phyloP scores from a whole-genome alignment of 2,888 invertebrate genomes.

The Choreutis nemorana region DNA sequence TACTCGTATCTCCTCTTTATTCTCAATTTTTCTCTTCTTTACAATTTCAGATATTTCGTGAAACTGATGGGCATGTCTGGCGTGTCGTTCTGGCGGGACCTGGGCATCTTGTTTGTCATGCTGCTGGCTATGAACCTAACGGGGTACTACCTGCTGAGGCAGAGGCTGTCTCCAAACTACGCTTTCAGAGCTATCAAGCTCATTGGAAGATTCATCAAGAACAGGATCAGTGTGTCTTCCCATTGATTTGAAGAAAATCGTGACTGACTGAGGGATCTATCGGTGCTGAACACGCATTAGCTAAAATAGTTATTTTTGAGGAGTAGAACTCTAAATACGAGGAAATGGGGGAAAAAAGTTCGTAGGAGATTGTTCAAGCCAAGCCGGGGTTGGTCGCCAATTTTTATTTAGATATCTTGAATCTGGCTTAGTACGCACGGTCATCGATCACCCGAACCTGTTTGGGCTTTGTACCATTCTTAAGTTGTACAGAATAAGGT shows the following conservation, averaged over 20 bases:
- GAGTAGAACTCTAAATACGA: slow-evolving; percentile 8
- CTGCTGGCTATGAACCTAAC: slow-evolving; percentile 70
- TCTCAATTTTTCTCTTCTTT: slow-evolving; percentile 2
- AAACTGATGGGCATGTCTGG: slow-evolving; percentile 78
- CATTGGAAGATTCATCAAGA: slow-evolving; percentile 74
- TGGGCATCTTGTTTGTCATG: slow-evolving; percentile 68
- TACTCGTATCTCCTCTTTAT: not conserved
- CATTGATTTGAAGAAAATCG: slow-evolving; percentile 17
- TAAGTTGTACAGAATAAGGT: too few relatives aligned
- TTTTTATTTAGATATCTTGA: too few relatives aligned
- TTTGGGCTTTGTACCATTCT: too few relatives aligned
- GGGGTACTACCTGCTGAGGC: slow-evolving; percentile 76
- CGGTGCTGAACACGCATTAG: slow-evolving; percentile 10
- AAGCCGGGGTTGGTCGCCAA: too few relatives aligned
- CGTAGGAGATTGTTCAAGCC: too few relatives aligned
- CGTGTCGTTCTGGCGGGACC: slow-evolving; percentile 72
- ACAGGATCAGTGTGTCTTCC: slow-evolving; percentile 60
- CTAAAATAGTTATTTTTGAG: not conserved
- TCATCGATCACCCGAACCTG: too few relatives aligned
- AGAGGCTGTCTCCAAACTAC: slow-evolving; percentile 74
- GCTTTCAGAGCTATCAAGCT: slow-evolving; percentile 76
- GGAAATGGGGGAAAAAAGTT: too few relatives aligned
- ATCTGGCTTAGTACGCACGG: too few relatives aligned
- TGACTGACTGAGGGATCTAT: not conserved
- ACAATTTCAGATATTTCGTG: slow-evolving; percentile 69